Conservation (phyloP, 2,797 vertebrate species). For the Mormyrops boulengeri region DNA sequence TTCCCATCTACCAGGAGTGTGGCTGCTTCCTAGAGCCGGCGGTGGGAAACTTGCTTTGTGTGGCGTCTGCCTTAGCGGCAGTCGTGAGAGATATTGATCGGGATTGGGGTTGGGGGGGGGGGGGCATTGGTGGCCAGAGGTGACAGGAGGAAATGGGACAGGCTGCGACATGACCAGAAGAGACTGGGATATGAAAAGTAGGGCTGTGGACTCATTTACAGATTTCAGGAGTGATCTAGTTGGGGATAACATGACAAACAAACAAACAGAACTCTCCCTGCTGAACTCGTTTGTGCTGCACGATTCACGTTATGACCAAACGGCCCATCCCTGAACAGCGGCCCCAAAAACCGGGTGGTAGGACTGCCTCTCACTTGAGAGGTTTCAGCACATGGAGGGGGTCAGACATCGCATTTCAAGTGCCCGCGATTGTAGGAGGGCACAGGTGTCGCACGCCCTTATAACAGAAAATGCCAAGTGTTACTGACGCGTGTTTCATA, state of each 20-base stretch:
- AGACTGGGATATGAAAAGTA: background rate
- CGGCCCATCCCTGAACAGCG: background rate
- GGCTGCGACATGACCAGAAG: background rate
- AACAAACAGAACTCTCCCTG: background rate
- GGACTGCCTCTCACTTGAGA: background rate
- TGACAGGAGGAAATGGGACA: background rate
- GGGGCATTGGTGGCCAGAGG: background rate
- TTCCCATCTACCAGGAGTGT: background rate
- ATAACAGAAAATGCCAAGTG: background rate
- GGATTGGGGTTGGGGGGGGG: background rate
- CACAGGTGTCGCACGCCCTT: background rate
- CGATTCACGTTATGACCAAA: background rate
- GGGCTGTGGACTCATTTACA: background rate
- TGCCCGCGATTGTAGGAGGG: background rate
- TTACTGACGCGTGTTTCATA: background rate
- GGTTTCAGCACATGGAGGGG: background rate
- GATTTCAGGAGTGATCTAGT: background rate
- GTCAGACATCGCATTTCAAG: background rate
- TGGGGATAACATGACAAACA: background rate
- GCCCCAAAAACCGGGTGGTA: background rate
- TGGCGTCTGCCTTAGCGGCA: background rate
- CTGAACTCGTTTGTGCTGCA: background rate
- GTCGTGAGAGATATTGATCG: background rate
- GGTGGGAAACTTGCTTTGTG: background rate
- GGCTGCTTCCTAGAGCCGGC: background rate